Percentiles rank a stretch among this genome's conserved stretches.
Evolutionary conservation across 92 coral and sea anemone genomes (phyloP).

Genomic region (Meandrina meandrites): DNA sequence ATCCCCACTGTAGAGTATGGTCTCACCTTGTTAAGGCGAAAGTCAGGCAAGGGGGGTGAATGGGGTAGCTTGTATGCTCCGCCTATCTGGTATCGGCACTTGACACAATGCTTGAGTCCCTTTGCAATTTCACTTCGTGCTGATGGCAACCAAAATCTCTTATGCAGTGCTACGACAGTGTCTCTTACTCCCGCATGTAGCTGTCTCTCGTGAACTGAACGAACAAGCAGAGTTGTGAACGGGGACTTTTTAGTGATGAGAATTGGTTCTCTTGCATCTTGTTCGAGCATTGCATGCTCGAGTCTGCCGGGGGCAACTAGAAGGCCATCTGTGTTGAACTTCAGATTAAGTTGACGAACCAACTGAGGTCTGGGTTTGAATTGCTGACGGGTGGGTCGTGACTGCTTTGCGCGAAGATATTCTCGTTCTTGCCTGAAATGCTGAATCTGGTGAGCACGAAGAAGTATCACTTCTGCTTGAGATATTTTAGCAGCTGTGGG

Average conservation of each 20-base stretch:
- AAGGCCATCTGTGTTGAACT: slow-evolving; percentile 34
- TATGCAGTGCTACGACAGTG: slow-evolving; percentile 37
- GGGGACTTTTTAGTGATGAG: slow-evolving; percentile 33
- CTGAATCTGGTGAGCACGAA: slow-evolving; percentile 28
- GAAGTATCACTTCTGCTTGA: slow-evolving; percentile 29
- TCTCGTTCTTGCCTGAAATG: slow-evolving; percentile 38
- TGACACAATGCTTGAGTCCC: slow-evolving; percentile 23
- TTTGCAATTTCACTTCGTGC: slow-evolving; percentile 21
- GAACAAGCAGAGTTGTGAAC: no score
- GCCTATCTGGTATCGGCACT: slow-evolving; percentile 22
- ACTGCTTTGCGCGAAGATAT: slow-evolving; percentile 12
- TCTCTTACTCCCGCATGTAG: slow-evolving; percentile 51
- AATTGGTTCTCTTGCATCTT: slow-evolving; percentile 44
- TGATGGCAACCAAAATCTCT: slow-evolving; percentile 47
- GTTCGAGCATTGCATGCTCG: background rate
- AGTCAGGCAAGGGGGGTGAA: slow-evolving; percentile 50
- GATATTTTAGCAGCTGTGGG: slow-evolving; percentile 40
- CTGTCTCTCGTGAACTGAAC: slow-evolving; percentile 57
- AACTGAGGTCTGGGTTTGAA: slow-evolving; percentile 24
- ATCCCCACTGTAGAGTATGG: slow-evolving; percentile 46
- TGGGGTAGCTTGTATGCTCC: slow-evolving; percentile 37
- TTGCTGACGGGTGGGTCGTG: slow-evolving; percentile 5
- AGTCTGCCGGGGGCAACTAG: slow-evolving; percentile 44
- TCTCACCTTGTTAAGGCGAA: slow-evolving; percentile 26
- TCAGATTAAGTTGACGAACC: slow-evolving; percentile 50